These are phyloP conservation scores for Rhyacophila brunnea DNA, from an alignment of 1,140 invertebrate species.

Conservation along the genomic window DNA sequence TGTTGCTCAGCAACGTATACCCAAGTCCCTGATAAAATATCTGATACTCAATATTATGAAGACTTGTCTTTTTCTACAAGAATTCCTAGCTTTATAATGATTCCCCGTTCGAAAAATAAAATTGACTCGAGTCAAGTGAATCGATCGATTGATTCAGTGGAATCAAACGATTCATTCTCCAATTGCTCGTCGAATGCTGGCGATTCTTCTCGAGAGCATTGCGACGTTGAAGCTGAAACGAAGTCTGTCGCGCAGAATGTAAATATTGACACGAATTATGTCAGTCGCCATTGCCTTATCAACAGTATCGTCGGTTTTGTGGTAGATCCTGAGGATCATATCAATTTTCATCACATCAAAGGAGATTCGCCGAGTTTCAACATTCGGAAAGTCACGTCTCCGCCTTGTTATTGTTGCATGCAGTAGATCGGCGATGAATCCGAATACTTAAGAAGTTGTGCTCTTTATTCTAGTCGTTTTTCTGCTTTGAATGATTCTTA, in stretches of 20 bases:
- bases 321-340: conserved; percentile 17
- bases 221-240: not conserved
- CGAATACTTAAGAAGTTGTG: not conserved
- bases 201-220: too few species aligned
- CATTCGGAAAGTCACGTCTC: conserved; percentile 6
- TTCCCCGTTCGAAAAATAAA: not conserved
- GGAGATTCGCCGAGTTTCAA: not conserved
- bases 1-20: too few species aligned
- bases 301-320: conserved; percentile 14
- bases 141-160: too few species aligned
- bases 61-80: not conserved
- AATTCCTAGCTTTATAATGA: not conserved
- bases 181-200: too few species aligned
- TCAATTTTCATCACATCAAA: conserved; percentile 1
- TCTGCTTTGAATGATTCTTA: not conserved
- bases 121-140: too few species aligned
- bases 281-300: conserved; percentile 13
- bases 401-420: conserved; percentile 27
- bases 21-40: conserved; percentile 25
- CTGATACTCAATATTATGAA: conserved; percentile 32
- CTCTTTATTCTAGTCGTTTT: not conserved
- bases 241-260: too few species aligned
- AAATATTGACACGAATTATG: not conserved
- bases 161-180: too few species aligned
- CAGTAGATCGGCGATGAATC: conserved; percentile 11